Conservation (phyloP, 1,140 invertebrate genomes). For the Dendrolimus kikuchii region DNA sequence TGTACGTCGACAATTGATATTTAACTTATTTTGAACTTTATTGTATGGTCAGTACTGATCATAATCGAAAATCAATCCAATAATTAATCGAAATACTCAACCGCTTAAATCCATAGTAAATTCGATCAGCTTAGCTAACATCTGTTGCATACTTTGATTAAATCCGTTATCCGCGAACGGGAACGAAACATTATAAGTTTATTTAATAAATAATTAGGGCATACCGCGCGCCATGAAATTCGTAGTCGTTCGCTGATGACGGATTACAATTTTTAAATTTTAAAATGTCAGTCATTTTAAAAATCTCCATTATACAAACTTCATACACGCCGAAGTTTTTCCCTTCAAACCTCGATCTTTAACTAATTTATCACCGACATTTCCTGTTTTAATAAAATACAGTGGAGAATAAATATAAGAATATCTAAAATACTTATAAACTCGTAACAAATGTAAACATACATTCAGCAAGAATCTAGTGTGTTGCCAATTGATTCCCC, state of each 20-base stretch:
- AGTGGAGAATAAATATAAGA: slow-evolving; percentile 72
- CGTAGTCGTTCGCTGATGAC: slow-evolving; percentile 44
- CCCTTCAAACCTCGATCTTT: not conserved
- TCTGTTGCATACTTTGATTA: slow-evolving; percentile 35
- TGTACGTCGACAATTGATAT: slow-evolving; percentile 46
- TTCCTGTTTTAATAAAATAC: slow-evolving; percentile 44
- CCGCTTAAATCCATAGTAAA: slow-evolving; percentile 69
- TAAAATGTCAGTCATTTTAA: slow-evolving; percentile 54
- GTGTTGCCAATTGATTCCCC: slow-evolving; percentile 46
- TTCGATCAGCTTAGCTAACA: slow-evolving; percentile 65
- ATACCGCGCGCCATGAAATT: slow-evolving; percentile 13
- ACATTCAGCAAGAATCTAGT: slow-evolving; percentile 49
- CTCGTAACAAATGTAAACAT: slow-evolving; percentile 72
- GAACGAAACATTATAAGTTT: slow-evolving; percentile 22
- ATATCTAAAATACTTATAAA: slow-evolving; percentile 75
- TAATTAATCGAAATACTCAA: slow-evolving; percentile 52
- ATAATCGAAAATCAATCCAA: slow-evolving; percentile 44
- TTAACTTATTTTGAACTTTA: slow-evolving; percentile 45
- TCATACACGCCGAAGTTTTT: slow-evolving; percentile 1
- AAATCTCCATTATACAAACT: slow-evolving; percentile 14
- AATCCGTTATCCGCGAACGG: slow-evolving; percentile 40
- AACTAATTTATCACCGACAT: slow-evolving; percentile 24
- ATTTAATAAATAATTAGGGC: slow-evolving; percentile 17
- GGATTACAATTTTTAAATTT: slow-evolving; percentile 32
- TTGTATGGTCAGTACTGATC: slow-evolving; percentile 39